Evolutionary conservation across 2,113 vertebrate genomes (phyloP).

Genomic region (Centropus unirufus): DNA sequence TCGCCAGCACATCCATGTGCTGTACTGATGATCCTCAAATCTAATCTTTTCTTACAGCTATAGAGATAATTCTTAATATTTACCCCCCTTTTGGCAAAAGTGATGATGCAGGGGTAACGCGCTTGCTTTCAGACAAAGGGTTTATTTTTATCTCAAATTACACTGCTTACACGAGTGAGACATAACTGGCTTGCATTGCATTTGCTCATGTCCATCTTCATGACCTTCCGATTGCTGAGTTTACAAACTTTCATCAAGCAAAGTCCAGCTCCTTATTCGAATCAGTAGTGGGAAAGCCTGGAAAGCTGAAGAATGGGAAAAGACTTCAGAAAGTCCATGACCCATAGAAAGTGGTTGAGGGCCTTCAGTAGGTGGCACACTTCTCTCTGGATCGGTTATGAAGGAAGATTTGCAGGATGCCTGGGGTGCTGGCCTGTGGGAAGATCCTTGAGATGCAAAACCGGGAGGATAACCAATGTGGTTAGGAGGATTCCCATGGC

Average conservation of each 20-base stretch:
- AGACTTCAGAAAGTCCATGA: background rate
- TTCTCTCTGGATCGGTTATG: conserved; percentile 24
- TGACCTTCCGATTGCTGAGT: background rate
- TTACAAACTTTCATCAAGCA: background rate
- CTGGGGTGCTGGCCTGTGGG: background rate
- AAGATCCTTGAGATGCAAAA: conserved; percentile 24
- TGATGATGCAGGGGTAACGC: background rate
- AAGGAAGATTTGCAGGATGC: background rate
- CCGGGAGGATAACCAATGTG: background rate
- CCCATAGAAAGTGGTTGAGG: background rate
- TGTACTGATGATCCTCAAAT: background rate
- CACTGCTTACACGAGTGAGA: background rate
- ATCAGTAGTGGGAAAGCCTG: background rate
- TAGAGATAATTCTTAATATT: background rate
- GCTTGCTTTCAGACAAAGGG: background rate
- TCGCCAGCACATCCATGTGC: background rate
- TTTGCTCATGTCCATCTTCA: background rate
- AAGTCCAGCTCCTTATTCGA: background rate
- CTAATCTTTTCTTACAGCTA: background rate
- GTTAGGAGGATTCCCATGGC: conserved; percentile 17
- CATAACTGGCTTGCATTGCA: background rate
- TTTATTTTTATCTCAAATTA: background rate
- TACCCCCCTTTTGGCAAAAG: background rate
- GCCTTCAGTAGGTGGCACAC: conserved; percentile 70
- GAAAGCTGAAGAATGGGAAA: background rate